Conservation (phyloP, 2,113 vertebrate genomes). For the Elephantulus edwardii region DNA sequence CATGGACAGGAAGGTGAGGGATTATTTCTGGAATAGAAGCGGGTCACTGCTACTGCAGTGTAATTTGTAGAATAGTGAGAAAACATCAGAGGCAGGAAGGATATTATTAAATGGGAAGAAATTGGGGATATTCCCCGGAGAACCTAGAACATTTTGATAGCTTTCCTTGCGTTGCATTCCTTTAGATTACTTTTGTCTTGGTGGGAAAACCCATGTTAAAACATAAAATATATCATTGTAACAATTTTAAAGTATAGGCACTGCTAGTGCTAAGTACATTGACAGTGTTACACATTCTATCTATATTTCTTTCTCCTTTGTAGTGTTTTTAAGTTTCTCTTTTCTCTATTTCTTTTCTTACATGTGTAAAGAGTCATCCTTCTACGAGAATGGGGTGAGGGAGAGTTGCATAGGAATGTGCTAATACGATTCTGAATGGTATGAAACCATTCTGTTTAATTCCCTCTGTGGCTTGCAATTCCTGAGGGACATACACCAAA, state of each 20-base stretch:
- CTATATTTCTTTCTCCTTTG: not conserved
- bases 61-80: constrained; percentile 17
- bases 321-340: constrained; percentile 1
- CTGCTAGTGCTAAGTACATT: not conserved
- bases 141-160: not conserved
- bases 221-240: not conserved
- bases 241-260: not conserved
- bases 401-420: constrained; percentile 35
- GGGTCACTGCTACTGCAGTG: not conserved
- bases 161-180: constrained; percentile 1
- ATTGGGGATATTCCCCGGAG: constrained; percentile 11
- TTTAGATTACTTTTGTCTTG: not conserved
- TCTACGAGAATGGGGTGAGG: constrained; percentile 8
- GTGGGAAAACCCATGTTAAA: not conserved
- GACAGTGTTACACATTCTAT: not conserved
- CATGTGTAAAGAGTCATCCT: not conserved
- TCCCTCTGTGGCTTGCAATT: constrained; percentile 52
- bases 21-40: not conserved
- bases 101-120: constrained; percentile 39
- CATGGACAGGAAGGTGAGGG: not conserved
- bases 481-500: constrained; percentile 56
- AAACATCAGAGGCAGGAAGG: not conserved
- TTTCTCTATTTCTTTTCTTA: not conserved
- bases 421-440: constrained; percentile 67
- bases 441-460: constrained; percentile 59